Percentiles rank a stretch among this genome's conserved stretches.
Conservation (phyloP, 2,888 invertebrate genomes). For the Chaetogeoica ovagalla region DNA sequence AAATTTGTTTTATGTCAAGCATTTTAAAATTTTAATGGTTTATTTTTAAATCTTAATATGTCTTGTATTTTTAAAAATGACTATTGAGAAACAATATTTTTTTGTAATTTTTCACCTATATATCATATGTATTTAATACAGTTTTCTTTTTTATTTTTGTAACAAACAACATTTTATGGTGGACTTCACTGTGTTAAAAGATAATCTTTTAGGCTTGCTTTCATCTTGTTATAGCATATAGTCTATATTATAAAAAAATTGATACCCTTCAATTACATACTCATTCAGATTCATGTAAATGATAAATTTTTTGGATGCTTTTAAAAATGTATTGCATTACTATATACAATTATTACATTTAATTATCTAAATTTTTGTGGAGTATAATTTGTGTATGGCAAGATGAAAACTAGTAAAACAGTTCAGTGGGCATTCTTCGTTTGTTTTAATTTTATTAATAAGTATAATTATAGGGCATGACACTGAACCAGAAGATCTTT, state of each 20-base stretch:
- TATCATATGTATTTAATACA: conserved; percentile 38
- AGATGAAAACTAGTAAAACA: conserved; percentile 17
- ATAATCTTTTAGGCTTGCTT: conserved; percentile 23
- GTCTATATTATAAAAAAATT: too few relatives aligned
- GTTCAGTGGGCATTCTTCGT: not conserved
- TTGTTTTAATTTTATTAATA: not conserved
- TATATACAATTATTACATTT: not conserved
- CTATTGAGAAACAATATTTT: not conserved
- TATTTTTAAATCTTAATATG: not conserved
- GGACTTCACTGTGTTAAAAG: conserved; percentile 36
- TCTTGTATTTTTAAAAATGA: not conserved
- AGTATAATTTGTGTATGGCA: conserved; percentile 3
- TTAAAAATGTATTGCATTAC: not conserved
- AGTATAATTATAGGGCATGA: conserved; percentile 30
- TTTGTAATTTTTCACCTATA: conserved; percentile 21
- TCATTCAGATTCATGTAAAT: not conserved
- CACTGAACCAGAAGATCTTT: conserved; percentile 50
- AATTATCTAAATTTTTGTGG: not conserved
- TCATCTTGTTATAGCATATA: conserved; percentile 19
- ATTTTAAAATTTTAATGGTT: not conserved
- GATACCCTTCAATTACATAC: not conserved
- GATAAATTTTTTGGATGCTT: not conserved
- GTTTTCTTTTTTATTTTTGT: conserved; percentile 11
- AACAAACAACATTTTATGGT: not conserved
- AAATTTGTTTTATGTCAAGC: not conserved